Conservation (phyloP, 2,797 vertebrate species). For the Champsocephalus esox region DNA sequence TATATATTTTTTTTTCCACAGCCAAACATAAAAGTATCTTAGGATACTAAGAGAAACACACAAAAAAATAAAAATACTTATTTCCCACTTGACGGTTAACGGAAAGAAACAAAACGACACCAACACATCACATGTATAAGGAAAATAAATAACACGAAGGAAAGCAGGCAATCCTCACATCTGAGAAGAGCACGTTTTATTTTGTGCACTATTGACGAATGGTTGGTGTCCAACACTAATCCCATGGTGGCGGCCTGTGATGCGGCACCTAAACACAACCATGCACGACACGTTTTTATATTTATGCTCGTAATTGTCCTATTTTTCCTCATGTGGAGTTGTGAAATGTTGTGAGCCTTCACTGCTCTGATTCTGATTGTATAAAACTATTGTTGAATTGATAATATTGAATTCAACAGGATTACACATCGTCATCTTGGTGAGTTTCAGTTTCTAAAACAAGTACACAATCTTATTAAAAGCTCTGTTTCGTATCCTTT, state of each 20-base stretch:
- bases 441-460: not conserved
- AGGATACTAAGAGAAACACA: no score
- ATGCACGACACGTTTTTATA: not conserved
- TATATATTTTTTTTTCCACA: no score
- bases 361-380: not conserved
- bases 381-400: not conserved
- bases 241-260: not conserved
- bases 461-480: not conserved
- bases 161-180: not conserved
- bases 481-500: slow-evolving; percentile 3
- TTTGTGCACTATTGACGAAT: not conserved
- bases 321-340: not conserved
- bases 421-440: not conserved
- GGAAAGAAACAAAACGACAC: no score
- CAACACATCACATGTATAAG: no score
- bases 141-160: not conserved
- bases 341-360: not conserved
- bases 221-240: not conserved
- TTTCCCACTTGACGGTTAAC: no score
- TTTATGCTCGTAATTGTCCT: not conserved
- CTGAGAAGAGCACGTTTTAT: not conserved
- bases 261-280: not conserved
- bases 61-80: no score
- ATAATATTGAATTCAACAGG: not conserved
- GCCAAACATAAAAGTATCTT: no score